Percentiles rank a stretch among this genome's conserved stretches.
These are phyloP conservation scores for Sturnus vulgaris DNA, from an alignment of 2,113 vertebrate genomes.

Conservation along the genomic window DNA sequence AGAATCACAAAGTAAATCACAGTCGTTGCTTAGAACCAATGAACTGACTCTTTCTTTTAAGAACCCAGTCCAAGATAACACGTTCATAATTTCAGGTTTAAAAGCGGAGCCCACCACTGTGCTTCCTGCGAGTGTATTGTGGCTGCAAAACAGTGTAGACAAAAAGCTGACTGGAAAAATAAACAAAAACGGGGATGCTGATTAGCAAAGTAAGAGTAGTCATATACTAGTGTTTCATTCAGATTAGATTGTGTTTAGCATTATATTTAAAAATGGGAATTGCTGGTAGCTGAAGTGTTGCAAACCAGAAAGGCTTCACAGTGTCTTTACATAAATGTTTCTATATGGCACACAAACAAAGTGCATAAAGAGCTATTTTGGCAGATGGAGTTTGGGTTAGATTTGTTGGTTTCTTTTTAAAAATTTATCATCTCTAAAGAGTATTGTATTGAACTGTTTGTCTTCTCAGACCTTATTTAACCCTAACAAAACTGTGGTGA, in stretches of 20 bases:
- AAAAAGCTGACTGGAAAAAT: not conserved
- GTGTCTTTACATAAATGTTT: not conserved
- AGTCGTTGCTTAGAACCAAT: not conserved
- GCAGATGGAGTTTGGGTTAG: not conserved
- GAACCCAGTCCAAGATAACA: not conserved
- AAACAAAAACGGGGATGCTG: not conserved
- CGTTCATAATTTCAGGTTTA: not conserved
- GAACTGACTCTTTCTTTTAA: not conserved
- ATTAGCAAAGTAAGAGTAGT: not conserved
- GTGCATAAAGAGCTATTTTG: not conserved
- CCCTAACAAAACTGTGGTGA: conserved; percentile 99
- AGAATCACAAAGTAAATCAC: not conserved
- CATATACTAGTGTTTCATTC: not conserved
- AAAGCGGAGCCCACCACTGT: not conserved
- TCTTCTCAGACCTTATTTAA: conserved; percentile 98
- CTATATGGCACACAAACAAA: not conserved
- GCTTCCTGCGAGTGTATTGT: not conserved
- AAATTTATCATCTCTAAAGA: not conserved
- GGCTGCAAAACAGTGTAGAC: not conserved
- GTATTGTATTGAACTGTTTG: not conserved
- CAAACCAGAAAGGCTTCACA: not conserved
- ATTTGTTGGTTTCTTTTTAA: not conserved
- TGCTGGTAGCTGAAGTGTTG: not conserved
- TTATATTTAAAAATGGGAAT: not conserved
- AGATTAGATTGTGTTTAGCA: not conserved